A percentile compares a stretch with the other conserved stretches of the same genome.
phyloP scores from a whole-genome alignment of 2,113 vertebrate genomes.

The Pedionomus torquatus region DNA sequence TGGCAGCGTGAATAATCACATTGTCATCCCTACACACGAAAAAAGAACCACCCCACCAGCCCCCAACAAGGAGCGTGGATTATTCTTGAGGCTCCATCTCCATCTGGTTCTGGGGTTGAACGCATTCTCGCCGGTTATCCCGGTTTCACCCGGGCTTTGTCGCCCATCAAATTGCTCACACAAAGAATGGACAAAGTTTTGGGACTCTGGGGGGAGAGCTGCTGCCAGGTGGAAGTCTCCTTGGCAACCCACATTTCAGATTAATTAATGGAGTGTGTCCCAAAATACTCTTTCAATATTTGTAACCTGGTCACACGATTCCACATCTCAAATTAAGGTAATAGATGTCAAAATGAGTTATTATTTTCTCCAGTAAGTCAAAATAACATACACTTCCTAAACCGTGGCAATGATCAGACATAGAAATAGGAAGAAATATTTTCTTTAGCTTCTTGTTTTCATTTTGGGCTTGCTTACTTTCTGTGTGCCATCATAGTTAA shows the following conservation, averaged over 20 bases:
- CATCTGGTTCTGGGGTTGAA: neutral
- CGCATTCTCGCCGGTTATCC: neutral
- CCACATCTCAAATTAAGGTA: rapidly evolving
- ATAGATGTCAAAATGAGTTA: rapidly evolving
- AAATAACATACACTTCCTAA: rapidly evolving
- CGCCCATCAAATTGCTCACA: neutral
- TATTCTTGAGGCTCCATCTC: slow-evolving; percentile 7
- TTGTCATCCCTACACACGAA: neutral
- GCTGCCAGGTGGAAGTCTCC: neutral
- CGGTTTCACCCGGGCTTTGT: neutral
- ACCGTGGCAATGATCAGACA: rapidly evolving
- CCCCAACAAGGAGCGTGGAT: neutral
- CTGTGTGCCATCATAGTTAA: neutral
- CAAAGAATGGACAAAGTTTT: rapidly evolving
- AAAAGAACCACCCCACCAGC: neutral
- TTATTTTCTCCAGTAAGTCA: neutral
- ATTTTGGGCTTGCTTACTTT: neutral
- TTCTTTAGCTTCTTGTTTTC: neutral
- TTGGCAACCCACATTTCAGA: neutral
- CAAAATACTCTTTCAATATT: rapidly evolving
- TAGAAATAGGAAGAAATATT: neutral
- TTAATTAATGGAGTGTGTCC: rapidly evolving
- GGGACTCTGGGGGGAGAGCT: neutral
- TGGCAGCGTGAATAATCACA: neutral
- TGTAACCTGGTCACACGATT: neutral